Evolutionary conservation across 1,140 invertebrate genomes (phyloP).

Genomic region (Orchestia grillus): DNA sequence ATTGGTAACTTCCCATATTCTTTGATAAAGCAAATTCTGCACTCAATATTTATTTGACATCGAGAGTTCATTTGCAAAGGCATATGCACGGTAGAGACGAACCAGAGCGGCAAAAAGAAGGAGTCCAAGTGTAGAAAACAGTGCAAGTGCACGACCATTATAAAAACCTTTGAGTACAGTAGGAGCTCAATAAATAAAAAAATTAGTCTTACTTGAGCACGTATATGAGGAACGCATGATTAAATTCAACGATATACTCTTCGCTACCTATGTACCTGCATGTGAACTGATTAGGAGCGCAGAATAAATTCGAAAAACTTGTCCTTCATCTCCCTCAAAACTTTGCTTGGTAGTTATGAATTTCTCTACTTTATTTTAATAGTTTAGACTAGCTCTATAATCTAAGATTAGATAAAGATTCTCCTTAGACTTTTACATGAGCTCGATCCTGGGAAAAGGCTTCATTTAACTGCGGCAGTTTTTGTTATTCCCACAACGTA

Average conservation of each 20-base stretch:
- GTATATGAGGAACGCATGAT: background rate
- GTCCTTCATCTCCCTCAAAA: no score
- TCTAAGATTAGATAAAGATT: background rate
- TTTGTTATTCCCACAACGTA: background rate
- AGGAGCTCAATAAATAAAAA: background rate
- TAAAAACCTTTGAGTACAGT: background rate
- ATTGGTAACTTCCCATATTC: background rate
- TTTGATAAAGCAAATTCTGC: background rate
- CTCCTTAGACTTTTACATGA: background rate
- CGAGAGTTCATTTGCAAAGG: no score
- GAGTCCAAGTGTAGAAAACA: background rate
- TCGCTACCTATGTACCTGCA: background rate
- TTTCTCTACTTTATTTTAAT: background rate
- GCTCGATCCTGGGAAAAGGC: background rate
- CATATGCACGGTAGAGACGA: background rate
- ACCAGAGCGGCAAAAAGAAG: background rate
- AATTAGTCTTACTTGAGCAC: background rate
- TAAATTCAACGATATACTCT: background rate
- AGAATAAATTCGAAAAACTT: background rate
- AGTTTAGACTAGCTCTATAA: background rate
- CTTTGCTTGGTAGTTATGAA: no score
- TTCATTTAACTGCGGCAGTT: background rate
- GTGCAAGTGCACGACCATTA: background rate
- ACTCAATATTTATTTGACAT: no score
- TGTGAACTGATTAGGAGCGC: background rate